phyloP scores from a whole-genome alignment of 2,113 vertebrate genomes.

The Apus apus region DNA sequence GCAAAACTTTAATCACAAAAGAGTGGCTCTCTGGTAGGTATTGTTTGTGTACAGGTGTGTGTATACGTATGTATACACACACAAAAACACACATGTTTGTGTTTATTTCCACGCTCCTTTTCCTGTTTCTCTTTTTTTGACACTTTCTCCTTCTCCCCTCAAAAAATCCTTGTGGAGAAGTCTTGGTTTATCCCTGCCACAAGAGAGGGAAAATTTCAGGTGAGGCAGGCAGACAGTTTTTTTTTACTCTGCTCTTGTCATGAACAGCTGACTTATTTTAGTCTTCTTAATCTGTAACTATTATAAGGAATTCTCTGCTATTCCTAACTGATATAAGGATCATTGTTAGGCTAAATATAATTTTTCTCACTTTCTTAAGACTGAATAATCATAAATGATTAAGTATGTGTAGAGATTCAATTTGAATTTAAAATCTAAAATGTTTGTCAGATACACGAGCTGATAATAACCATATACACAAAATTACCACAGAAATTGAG shows the following conservation, averaged over 20 bases:
- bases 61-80: accelerated
- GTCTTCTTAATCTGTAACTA: neutral
- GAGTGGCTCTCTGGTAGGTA: neutral
- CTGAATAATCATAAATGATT: neutral
- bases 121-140: neutral
- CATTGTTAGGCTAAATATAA: neutral
- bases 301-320: neutral
- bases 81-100: accelerated
- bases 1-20: neutral
- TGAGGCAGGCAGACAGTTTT: neutral
- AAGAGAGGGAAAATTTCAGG: neutral
- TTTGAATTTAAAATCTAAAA: neutral
- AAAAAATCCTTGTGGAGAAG: neutral
- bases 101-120: neutral
- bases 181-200: neutral
- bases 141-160: neutral
- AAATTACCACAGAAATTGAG: neutral
- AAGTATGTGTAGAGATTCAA: neutral
- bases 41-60: neutral
- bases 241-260: neutral
- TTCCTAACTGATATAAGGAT: neutral
- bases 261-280: neutral
- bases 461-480: neutral
- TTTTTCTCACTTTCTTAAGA: neutral
- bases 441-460: neutral